These are phyloP conservation scores for Psephotus haematonotus DNA, from an alignment of 2,113 vertebrate genomes.

Conservation along the genomic window DNA sequence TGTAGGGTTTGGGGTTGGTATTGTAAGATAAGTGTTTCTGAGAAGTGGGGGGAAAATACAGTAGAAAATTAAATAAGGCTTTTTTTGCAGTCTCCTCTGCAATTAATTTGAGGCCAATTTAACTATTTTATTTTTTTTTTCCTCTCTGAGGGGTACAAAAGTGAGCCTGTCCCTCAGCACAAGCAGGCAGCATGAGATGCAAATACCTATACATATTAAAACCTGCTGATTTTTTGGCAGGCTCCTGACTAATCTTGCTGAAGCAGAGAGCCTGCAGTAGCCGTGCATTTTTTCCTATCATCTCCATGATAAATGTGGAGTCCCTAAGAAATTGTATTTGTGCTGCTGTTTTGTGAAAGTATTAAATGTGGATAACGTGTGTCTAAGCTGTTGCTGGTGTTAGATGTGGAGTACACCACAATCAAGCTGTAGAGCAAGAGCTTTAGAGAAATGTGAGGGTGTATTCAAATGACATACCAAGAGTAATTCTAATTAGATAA, in stretches of 20 bases:
- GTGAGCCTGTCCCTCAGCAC: neutral
- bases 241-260: neutral
- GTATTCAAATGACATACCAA: neutral
- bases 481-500: neutral
- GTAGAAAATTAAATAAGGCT: neutral
- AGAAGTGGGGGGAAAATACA: neutral
- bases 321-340: neutral
- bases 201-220: neutral
- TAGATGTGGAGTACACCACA: accelerated
- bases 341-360: neutral
- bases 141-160: neutral
- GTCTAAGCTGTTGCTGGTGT: neutral
- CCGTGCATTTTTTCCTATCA: neutral
- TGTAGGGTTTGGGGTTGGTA: neutral
- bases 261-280: neutral
- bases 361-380: accelerated
- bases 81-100: neutral
- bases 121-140: neutral
- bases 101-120: neutral
- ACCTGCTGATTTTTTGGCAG: neutral
- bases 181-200: neutral
- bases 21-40: neutral
- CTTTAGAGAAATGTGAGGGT: neutral
- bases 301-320: neutral
- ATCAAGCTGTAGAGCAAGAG: neutral